Conservation (phyloP, 2,113 vertebrate genomes). For the zebrafish (Danio rerio) region GRCz12tu NC_133191.1:48367501-48368000, state of each 20-base stretch:
- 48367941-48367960: no score
- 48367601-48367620: no score
- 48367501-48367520: slow-evolving; percentile 74
- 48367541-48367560: slow-evolving; percentile 65
- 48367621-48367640: slow-evolving; percentile 43
- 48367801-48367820: slow-evolving; percentile 84
- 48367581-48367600: neutral
- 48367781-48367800: slow-evolving; percentile 80
- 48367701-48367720: slow-evolving; percentile 61
- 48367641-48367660: slow-evolving; percentile 27
- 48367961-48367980: no score
- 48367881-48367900: slow-evolving; percentile 77
- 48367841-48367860: slow-evolving; percentile 58
- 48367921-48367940: slow-evolving; percentile 49
- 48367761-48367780: slow-evolving; percentile 82
- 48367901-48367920: slow-evolving; percentile 75
- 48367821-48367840: slow-evolving; percentile 79
- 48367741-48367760: slow-evolving; percentile 78
- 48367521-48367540: slow-evolving; percentile 78
- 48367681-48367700: slow-evolving; percentile 44
- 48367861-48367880: slow-evolving; percentile 63
- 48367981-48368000: no score
- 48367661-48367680: slow-evolving; percentile 32
- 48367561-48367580: slow-evolving; percentile 48
- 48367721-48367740: slow-evolving; percentile 81